Evolutionary conservation across 30 jellyfish, hydroid and myxozoan genomes (phyloP), one percentile per base, ranked within the genome.

Genomic region (Turritopsis rubra): DNA sequence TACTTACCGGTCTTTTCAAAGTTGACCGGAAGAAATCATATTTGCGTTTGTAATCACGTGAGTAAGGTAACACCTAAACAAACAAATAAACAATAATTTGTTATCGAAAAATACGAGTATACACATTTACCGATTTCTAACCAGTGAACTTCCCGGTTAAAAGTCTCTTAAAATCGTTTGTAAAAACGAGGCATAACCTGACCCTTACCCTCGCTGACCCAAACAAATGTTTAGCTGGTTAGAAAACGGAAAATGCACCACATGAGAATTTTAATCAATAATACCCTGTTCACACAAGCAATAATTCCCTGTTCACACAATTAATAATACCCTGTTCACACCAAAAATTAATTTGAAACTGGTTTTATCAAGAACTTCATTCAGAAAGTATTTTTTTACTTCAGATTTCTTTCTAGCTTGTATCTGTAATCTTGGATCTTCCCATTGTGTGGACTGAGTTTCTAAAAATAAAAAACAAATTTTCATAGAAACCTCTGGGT

Each of bases 361-460:
- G n/a, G n/a, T 79, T 22, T 29, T 28, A 52, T 66, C 21, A 54
- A 75, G 28, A 22, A 21, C 60, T 5, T 41, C 9, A 13, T 13
- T 5, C 13, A 41, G 60, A 3, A 41, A 13, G 5, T 5, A 13
- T 13, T 72, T 1, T 17, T 76, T 28, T 84, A 94, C 99, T 66
- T 89, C 95, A 26, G 97, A 79, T 54, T 89, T 89, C 30, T 81
- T 73, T 27, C 83, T 76, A 0, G 92, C 93, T 52, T 79, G 71
- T 26, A 84, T 65, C 84, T 94, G 99, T 18, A 88, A 66, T 53
- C 99, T 90, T 16, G 99, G 99, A 78, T 94, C 99, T 83, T 94
- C 99, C 99, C 99, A 94, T 75, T 94, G 99, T 13, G 99, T 94
- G 25, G 99, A 94, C 60, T 94, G 99, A 1, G 99, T 94, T 29